These are phyloP conservation scores for Aporrectodea caliginosa DNA, from an alignment of 1,140 invertebrate genomes.

Conservation along the genomic window DNA sequence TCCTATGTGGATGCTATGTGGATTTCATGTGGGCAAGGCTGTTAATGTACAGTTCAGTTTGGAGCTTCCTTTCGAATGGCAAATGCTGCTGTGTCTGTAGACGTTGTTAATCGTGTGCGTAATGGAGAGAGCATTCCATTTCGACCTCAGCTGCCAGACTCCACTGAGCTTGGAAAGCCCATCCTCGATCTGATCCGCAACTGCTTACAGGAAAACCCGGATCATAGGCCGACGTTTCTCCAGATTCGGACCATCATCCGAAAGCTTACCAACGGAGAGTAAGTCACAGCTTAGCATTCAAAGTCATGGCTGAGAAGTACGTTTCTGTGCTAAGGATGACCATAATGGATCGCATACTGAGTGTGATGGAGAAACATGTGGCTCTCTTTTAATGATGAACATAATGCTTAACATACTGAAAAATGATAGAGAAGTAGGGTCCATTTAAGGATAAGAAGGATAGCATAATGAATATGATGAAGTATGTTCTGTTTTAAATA, in stretches of 20 bases:
- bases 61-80: no score
- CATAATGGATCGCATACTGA: conserved; percentile 87
- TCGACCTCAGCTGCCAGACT: conserved; percentile 13
- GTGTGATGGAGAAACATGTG: conserved; percentile 89
- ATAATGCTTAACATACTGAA: conserved; percentile 89
- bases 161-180: conserved; percentile 19
- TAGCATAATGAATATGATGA: no score
- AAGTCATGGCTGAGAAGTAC: background rate
- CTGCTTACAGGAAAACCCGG: conserved; percentile 26
- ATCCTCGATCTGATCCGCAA: conserved; percentile 30
- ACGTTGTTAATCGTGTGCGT: conserved; percentile 4
- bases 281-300: background rate
- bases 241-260: conserved; percentile 42
- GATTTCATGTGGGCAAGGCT: no score
- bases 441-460: conserved; percentile 83
- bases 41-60: no score
- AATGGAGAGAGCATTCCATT: conserved; percentile 22
- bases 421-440: conserved; percentile 87
- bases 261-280: conserved; percentile 26
- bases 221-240: conserved; percentile 36
- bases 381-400: no score
- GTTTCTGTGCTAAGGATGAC: conserved; percentile 54
- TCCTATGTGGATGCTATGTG: no score
- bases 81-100: no score
- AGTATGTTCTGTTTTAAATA: no score